Conservation (phyloP, 2,888 invertebrate species). For the Zelleria hepariella region DNA sequence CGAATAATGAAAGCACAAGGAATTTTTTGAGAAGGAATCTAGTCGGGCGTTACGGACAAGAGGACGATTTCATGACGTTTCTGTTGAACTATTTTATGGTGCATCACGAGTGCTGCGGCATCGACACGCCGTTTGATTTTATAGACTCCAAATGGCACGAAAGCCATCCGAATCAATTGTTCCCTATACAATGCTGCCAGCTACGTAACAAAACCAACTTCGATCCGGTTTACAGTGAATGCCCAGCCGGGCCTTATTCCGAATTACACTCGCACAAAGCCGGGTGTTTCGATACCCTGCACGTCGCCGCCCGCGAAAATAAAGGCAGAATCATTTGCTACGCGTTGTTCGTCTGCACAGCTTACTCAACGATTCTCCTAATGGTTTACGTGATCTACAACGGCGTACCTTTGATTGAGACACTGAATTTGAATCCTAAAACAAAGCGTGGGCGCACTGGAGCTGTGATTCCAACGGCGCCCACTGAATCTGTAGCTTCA, state of each 20-base stretch:
- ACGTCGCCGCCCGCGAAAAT: conserved; percentile 30
- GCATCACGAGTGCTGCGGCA: conserved; percentile 53
- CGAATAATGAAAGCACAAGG: conserved; percentile 34
- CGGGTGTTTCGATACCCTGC: conserved; percentile 43
- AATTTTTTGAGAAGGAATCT: conserved; percentile 31
- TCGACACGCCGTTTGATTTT: conserved; percentile 41
- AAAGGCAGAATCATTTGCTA: conserved; percentile 40
- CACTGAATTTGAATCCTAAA: conserved; percentile 18
- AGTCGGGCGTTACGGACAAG: conserved; percentile 38
- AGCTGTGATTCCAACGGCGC: neutral
- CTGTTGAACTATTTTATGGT: conserved; percentile 51
- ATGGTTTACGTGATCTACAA: conserved; percentile 49
- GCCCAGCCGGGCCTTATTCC: conserved; percentile 25
- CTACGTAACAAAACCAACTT: conserved; percentile 32
- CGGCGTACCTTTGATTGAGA: conserved; percentile 38
- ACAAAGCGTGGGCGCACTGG: neutral
- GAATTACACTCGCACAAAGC: conserved; percentile 27
- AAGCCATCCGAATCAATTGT: conserved; percentile 27
- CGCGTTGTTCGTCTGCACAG: conserved; percentile 24
- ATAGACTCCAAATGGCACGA: conserved; percentile 39
- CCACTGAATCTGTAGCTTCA: conserved; percentile 22
- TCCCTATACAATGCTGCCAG: conserved; percentile 51
- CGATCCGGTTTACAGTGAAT: conserved; percentile 33
- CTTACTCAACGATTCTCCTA: conserved; percentile 32
- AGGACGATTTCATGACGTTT: conserved; percentile 44